Percentiles rank a stretch among this genome's conserved stretches.
Conservation (phyloP, 2,888 invertebrate species). For the Fabriciana adippe region DNA sequence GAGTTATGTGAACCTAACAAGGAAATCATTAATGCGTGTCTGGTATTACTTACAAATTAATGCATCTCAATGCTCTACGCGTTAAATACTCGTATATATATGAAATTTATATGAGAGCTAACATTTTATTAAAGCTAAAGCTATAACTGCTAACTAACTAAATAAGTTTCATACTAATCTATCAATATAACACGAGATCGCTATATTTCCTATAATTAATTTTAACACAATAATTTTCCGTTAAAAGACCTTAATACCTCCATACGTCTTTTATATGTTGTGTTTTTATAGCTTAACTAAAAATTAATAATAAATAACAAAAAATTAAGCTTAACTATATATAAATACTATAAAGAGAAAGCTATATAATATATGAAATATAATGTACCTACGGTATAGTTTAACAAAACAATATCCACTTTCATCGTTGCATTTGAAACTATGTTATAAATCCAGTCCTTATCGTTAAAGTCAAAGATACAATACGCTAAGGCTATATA, state of each 20-base stretch:
- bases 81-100: not conserved
- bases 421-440: conserved; percentile 15
- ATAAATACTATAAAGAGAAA: not conserved
- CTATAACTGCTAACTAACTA: too few species aligned
- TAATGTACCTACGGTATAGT: not conserved
- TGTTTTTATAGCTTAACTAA: too few species aligned
- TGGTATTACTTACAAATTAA: conserved; percentile 14
- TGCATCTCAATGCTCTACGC: conserved; percentile 8
- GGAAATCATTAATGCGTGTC: conserved; percentile 15
- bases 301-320: too few species aligned
- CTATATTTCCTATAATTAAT: too few species aligned
- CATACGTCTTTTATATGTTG: too few species aligned
- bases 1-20: conserved; percentile 14
- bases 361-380: not conserved
- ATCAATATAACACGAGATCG: too few species aligned
- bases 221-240: too few species aligned
- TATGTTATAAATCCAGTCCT: conserved; percentile 15
- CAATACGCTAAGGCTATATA: conserved; percentile 26
- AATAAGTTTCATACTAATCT: too few species aligned
- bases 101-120: too few species aligned
- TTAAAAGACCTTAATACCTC: too few species aligned
- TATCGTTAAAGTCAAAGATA: conserved; percentile 20
- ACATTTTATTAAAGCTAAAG: too few species aligned
- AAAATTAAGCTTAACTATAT: too few species aligned
- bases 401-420: conserved; percentile 12